These are phyloP conservation scores for Neoaliturus tenellus DNA, from an alignment of 2,888 invertebrate genomes.

Conservation along the genomic window DNA sequence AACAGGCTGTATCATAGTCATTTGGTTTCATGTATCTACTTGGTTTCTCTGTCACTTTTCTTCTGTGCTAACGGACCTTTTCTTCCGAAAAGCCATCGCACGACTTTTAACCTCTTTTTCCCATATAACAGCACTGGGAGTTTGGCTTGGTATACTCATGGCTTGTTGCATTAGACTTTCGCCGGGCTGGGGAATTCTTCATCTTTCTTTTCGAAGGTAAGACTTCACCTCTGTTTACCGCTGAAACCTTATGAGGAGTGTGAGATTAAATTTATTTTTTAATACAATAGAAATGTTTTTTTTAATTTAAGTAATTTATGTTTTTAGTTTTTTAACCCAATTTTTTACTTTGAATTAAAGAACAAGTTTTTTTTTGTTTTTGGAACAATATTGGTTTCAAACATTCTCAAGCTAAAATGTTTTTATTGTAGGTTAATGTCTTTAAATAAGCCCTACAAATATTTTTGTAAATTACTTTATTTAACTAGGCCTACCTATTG, in stretches of 20 bases:
- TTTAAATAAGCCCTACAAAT: no score
- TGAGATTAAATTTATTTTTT: no score
- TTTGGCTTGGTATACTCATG: slow-evolving; percentile 21
- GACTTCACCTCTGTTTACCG: background rate
- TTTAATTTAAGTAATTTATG: no score
- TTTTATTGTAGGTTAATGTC: no score
- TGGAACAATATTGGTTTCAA: no score
- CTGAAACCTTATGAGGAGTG: background rate
- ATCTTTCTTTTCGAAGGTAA: background rate
- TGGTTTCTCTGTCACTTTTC: background rate
- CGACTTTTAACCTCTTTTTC: background rate
- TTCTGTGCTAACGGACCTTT: background rate
- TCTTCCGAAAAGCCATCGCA: background rate
- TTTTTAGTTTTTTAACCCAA: no score
- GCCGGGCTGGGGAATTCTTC: background rate
- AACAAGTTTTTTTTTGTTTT: no score
- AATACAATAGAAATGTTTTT: no score
- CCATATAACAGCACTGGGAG: background rate
- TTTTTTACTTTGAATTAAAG: no score
- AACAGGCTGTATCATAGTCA: background rate
- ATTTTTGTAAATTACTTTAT: no score
- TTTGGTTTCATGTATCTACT: background rate
- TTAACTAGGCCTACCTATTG: no score
- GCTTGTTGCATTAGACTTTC: background rate
- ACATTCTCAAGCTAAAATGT: no score